Evolutionary conservation across 2,113 vertebrate species (phyloP), one percentile per base, ranked within the genome.

Genomic region (Dolichotis patagonum): DNA sequence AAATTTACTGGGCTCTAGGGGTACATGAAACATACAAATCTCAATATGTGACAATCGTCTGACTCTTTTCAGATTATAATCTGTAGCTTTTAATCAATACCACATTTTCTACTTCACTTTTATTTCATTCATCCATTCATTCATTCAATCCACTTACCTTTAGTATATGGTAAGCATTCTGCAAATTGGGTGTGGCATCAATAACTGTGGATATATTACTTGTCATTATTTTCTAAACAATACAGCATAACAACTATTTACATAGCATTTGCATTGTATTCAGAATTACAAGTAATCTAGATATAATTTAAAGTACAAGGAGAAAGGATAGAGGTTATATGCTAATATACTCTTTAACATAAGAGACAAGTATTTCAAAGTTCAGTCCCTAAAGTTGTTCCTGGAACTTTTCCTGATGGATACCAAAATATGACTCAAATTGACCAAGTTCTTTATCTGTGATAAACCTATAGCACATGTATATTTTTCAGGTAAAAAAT

Each of bases 331-430:
- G 24, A 67, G n/a, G 2, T 56, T 58, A 62, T 85, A 62, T 19
- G 22, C 22, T 62, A 75, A 84, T 69, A 14, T 0, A 73, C 41
- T 2, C 7, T 35, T 35, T 49, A 20, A 26, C 35, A 30, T 52
- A 75, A n/a, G 10, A 30, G 28, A 60, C 5, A 41, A 22, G 6
- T 17, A 35, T 77, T 54, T 88, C 54, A 46, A 6, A 6, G 24
- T 73, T 58, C 11, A 4, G 8, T 71, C 35, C 6, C 52, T 58
- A 8, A 22, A 43, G 22, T 5, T 2, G 3, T 49, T 20, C 13
- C 35, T 7, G 32, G 43, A 62, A 3, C 5, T 19, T 17, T 35
- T 32, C 1, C 0, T 22, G 3, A 49, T 2, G 49, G 32, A n/a
- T 38, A 28, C 14, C 4, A 43, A 41, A 58, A 16, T 3, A 73